A percentile compares a stretch with the other conserved stretches of the same genome.
Conservation (phyloP, 2,797 vertebrate species). For the Natrix natrix region DNA sequence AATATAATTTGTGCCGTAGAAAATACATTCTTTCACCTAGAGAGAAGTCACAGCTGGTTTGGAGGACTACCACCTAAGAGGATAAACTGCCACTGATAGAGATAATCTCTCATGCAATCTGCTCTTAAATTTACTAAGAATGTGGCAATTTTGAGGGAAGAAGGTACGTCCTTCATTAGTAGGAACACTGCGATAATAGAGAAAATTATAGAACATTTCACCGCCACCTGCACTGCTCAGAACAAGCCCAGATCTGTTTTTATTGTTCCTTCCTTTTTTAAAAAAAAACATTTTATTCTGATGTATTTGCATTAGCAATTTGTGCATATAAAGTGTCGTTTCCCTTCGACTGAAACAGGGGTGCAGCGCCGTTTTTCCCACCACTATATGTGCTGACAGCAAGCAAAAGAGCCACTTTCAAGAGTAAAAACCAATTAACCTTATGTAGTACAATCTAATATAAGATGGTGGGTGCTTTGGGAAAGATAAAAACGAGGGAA, state of each 20-base stretch:
- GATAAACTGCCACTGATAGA: conserved; percentile 26
- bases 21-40: conserved; percentile 11
- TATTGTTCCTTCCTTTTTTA: background rate
- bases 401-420: background rate
- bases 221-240: background rate
- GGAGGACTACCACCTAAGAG: background rate
- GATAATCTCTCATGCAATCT: conserved; percentile 4
- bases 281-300: background rate
- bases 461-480: background rate
- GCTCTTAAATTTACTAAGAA: conserved; percentile 6
- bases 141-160: background rate
- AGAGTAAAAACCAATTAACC: conserved; percentile 35
- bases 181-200: background rate
- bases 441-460: conserved; percentile 14
- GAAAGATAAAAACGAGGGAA: conserved; percentile 1
- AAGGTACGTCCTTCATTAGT: background rate
- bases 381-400: conserved; percentile 14
- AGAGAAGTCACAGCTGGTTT: background rate
- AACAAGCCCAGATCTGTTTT: background rate
- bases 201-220: conserved; percentile 12
- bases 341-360: conserved; percentile 2
- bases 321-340: conserved; percentile 21
- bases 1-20: conserved; percentile 8
- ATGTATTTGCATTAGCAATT: conserved; percentile 24
- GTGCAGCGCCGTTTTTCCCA: background rate